Percentiles rank a stretch among this genome's conserved stretches.
Evolutionary conservation across 2,113 vertebrate species (phyloP).

Genomic region (Physeter macrocephalus): DNA sequence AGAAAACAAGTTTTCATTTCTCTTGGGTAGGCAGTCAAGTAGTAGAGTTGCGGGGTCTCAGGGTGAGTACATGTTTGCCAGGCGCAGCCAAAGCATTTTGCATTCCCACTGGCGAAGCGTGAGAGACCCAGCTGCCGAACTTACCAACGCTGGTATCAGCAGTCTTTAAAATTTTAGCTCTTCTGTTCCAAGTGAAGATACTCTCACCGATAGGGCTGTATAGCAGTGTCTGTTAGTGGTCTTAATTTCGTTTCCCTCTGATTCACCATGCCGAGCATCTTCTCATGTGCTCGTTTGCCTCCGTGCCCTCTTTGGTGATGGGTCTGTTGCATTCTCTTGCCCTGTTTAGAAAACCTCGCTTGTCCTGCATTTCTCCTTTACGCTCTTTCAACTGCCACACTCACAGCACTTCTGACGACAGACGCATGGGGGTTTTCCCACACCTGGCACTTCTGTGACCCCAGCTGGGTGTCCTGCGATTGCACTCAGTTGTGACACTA

Average conservation of each 20-base stretch:
- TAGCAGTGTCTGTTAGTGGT: neutral
- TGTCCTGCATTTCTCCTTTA: neutral
- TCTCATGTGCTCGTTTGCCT: neutral
- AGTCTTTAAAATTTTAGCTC: neutral
- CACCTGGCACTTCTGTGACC: neutral
- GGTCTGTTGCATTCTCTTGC: neutral
- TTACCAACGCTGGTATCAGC: neutral
- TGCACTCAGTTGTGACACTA: too few relatives aligned
- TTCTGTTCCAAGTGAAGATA: neutral
- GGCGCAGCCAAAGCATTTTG: too few relatives aligned
- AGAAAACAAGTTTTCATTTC: neutral
- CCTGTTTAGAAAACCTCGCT: neutral
- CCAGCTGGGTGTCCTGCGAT: neutral
- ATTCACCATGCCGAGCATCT: too few relatives aligned
- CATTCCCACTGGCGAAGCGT: neutral
- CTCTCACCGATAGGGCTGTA: neutral
- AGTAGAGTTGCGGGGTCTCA: neutral
- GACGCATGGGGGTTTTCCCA: neutral
- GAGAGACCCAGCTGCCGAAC: neutral
- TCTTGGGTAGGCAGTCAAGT: neutral
- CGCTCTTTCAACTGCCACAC: neutral
- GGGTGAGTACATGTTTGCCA: too few relatives aligned
- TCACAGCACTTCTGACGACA: neutral
- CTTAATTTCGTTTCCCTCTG: neutral
- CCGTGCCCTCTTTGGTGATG: neutral